Evolutionary conservation across 2,797 vertebrate species (phyloP), one percentile per base, ranked within the genome.

Genomic region (Sebastes nivosus): DNA sequence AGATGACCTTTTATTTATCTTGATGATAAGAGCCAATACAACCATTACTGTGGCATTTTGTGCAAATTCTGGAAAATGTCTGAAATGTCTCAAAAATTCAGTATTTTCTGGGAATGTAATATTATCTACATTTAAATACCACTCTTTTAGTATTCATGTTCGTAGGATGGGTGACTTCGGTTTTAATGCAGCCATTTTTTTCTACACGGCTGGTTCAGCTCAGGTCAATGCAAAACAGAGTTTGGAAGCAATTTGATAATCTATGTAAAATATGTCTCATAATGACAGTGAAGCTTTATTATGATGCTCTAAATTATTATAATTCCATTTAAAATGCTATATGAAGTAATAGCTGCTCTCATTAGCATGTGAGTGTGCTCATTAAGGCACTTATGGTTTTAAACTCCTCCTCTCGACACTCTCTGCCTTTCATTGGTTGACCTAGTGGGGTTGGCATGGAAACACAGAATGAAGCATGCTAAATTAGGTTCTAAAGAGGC

Each of bases 401-500:
- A 82, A 86, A 87, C 91, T 75, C 93, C 94, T 64, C 92, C 92
- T 50, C 72, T 38, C 1, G 7, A 67, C 61, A 72, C 71, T 77
- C 24, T 9, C 54, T 68, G 69, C 72, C 69, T 90, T 80, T 83
- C 84, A 95, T 95, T 96, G 95, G 95, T 80, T 96, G 96, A 95
- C 94, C 95, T 93, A 94, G 89, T 94, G 80, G 77, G 89, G 95
- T 96, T 95, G 94, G 86, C 95, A 95, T 95, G 91, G 95, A 93
- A 92, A 96, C 94, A 84, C 89, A 90, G 92, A 95, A 86, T 89
- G 85, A 93, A 89, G 92, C 93, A 89, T 94, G 93, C 91, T 94
- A 93, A 95, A 96, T 95, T 92, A 93, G 92, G 87, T 88, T 85
- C 89, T 80, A 90, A 93, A 93, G 89, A 91, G 92, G 90, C 87